Base-by-base conservation (phyloP, 35 echinoderm and acorn worm species). In the Apostichopus japonicus region DNA sequence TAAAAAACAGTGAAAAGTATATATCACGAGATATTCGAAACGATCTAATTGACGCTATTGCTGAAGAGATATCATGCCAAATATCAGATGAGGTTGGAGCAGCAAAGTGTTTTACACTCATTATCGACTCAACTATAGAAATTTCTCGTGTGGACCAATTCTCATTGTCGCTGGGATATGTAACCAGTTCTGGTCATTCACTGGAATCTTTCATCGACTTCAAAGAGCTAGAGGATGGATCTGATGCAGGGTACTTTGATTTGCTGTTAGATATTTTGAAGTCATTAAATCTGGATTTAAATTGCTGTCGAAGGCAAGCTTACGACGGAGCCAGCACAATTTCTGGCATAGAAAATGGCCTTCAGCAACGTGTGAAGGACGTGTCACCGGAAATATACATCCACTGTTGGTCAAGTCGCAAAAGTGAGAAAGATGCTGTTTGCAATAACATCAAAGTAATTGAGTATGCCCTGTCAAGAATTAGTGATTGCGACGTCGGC, bases 1-100 rank as follows among this genome's bases (percentile, higher is more conserved):
- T 14, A 84, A 84, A 84, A 6, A 54, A 84, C 53, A 53, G 54
- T 53, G 15, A n/a, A 59, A 58, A 23, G 13, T 58, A 84, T 62
- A 6, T 84, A 24, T 62, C 81, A 84, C 81, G 61, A 22, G 81
- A 84, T 57, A 84, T 62, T 84, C 54, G 23, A 84, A 84, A 84
- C 81, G 55, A 58, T 84, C 1, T 84, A n/a, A 84, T 84, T 84
- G 55, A 84, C 5, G 54, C 1, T 54, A 84, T 84, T 58, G 81
- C 15, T 57, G 2, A 84, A 84, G 81, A 62, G 81, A 84, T 58
- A 14, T 53, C 81, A 57, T 23, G 81, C 22, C 4, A 84, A 17
- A 84, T 84, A 58, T 83, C 4, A 56, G 79, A 83, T 83, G 79
- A 83, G 5, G 79, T 83, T 57, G 61, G 54, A 19, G 13, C 53